These are phyloP conservation scores for Actias luna DNA, from an alignment of 2,888 invertebrate species.

Conservation along the genomic window DNA sequence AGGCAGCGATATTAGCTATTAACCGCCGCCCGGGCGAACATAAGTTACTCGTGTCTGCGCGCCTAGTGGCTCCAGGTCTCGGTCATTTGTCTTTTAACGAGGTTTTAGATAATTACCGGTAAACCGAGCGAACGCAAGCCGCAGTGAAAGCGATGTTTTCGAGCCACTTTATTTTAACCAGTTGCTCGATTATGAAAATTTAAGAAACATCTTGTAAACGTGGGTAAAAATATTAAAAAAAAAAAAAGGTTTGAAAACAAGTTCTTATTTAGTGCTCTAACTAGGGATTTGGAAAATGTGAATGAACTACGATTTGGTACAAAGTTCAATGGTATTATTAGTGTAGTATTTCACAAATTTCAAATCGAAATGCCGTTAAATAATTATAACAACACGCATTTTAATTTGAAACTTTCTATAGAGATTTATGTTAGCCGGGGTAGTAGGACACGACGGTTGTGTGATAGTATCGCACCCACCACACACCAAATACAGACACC, in stretches of 20 bases:
- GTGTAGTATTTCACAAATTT: neutral
- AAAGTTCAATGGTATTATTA: neutral
- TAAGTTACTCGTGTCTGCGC: slow-evolving; percentile 61
- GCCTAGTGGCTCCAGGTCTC: slow-evolving; percentile 19
- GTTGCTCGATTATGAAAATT: too few species aligned
- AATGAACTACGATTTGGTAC: neutral
- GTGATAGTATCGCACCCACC: too few species aligned
- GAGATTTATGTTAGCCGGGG: too few species aligned
- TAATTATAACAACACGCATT: too few species aligned
- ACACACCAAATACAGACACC: too few species aligned
- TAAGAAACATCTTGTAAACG: too few species aligned
- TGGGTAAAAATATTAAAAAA: too few species aligned
- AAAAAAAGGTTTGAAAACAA: too few species aligned
- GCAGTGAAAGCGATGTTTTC: slow-evolving; percentile 3
- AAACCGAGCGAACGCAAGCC: slow-evolving; percentile 10
- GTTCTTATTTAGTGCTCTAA: too few species aligned
- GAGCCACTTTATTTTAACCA: neutral
- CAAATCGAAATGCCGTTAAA: neutral
- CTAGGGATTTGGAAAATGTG: neutral
- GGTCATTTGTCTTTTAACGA: slow-evolving; percentile 63
- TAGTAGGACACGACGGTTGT: too few species aligned
- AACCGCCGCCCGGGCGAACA: slow-evolving; percentile 65
- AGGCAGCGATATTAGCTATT: slow-evolving; percentile 81
- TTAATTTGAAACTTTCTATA: too few species aligned
- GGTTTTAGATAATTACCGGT: slow-evolving; percentile 42